These are phyloP conservation scores for Gymnocheta viridis DNA, from an alignment of 2,888 invertebrate genomes.

Conservation along the genomic window DNA sequence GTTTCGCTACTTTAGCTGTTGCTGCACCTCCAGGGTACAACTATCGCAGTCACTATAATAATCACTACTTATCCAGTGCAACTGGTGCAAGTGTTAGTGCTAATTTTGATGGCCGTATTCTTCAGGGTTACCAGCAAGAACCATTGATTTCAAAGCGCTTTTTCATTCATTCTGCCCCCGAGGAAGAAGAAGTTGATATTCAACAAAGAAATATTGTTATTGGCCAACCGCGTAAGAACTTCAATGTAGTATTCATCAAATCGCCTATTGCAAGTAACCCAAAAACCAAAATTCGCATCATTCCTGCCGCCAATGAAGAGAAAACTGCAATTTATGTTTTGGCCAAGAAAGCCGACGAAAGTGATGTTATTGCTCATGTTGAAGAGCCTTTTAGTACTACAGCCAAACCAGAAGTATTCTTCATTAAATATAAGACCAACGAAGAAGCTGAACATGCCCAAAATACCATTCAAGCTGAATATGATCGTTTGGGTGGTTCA, in stretches of 20 bases:
- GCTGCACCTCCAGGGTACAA: constrained; percentile 81
- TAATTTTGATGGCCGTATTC: constrained; percentile 3
- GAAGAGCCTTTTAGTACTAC: constrained; percentile 75
- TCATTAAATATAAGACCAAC: constrained; percentile 82
- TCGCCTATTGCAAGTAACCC: constrained; percentile 74
- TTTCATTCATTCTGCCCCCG: constrained; percentile 81
- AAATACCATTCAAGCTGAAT: constrained; percentile 81
- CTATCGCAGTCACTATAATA: constrained; percentile 70
- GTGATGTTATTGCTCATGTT: constrained; percentile 74
- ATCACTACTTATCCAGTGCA: constrained; percentile 64
- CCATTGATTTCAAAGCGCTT: constrained; percentile 79
- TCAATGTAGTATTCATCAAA: constrained; percentile 82
- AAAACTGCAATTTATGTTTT: constrained; percentile 82
- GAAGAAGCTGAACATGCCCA: constrained; percentile 81
- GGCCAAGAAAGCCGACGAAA: constrained; percentile 79
- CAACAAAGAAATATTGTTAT: constrained; percentile 78
- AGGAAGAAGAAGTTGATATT: constrained; percentile 76
- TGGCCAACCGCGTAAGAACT: constrained; percentile 79
- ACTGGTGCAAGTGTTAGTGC: constrained; percentile 20
- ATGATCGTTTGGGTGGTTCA: constrained; percentile 81
- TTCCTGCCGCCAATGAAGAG: constrained; percentile 79
- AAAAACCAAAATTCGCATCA: constrained; percentile 75
- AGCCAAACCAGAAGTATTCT: constrained; percentile 82
- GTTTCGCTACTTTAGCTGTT: constrained; percentile 77
- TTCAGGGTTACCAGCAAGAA: constrained; percentile 70